phyloP scores from a whole-genome alignment of 2,113 vertebrate genomes.

The Bambusicola thoracicus region DNA sequence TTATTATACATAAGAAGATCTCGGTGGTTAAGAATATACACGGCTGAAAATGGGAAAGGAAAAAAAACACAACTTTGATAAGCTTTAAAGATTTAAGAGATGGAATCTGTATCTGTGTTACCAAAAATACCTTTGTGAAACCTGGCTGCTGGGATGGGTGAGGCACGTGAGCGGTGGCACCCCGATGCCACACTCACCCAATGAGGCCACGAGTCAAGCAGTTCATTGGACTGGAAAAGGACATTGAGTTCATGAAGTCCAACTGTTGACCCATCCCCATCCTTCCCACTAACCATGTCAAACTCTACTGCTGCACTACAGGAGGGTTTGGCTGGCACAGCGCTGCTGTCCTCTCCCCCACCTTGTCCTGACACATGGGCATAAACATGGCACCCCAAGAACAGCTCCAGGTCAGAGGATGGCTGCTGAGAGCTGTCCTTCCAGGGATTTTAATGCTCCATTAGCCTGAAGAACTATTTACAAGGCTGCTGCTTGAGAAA shows the following conservation, averaged over 20 bases:
- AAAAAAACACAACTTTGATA: slow-evolving; percentile 13
- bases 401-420: not conserved
- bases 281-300: not conserved
- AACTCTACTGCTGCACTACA: not conserved
- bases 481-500: not conserved
- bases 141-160: not conserved
- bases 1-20: slow-evolving; percentile 69
- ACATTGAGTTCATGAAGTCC: too few species aligned
- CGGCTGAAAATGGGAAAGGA: slow-evolving; percentile 22
- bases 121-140: slow-evolving; percentile 54
- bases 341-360: rapidly evolving
- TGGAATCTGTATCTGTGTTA: slow-evolving; percentile 38
- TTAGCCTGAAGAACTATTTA: not conserved
- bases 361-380: rapidly evolving
- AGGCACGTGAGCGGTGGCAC: not conserved
- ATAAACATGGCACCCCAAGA: rapidly evolving
- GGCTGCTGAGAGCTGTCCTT: rapidly evolving
- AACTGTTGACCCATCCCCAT: too few species aligned
- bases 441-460: not conserved
- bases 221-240: not conserved
- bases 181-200: not conserved
- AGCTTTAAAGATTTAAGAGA: slow-evolving; percentile 57
- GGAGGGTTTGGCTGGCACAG: not conserved
- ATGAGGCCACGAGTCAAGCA: not conserved
- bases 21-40: not conserved